A percentile compares a stretch with the other conserved stretches of the same genome.
Evolutionary conservation across 2,113 vertebrate genomes (phyloP).

Genomic region (Mugil cephalus): DNA sequence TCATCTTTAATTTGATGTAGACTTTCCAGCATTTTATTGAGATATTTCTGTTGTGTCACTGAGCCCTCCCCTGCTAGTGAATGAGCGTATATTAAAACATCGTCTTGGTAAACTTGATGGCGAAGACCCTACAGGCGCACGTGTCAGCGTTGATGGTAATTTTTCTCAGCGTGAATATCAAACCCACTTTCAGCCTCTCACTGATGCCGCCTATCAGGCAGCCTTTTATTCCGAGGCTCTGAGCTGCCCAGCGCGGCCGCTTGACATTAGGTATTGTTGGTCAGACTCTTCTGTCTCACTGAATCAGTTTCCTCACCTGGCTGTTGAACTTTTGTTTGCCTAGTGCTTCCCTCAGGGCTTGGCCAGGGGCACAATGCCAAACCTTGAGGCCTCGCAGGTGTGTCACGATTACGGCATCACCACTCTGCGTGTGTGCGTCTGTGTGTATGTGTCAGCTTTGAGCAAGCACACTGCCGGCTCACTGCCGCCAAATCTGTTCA

Average conservation of each 20-base stretch:
- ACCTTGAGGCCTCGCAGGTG: conserved; percentile 76
- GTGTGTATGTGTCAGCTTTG: conserved; percentile 71
- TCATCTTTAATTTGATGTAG: not conserved
- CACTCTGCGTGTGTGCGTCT: conserved; percentile 31
- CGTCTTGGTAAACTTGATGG: conserved; percentile 65
- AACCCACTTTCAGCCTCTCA: conserved; percentile 62
- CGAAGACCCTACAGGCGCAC: conserved; percentile 56
- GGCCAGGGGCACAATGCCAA: conserved; percentile 66
- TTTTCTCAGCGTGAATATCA: conserved; percentile 64
- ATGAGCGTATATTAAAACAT: not conserved
- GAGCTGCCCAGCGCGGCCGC: conserved; percentile 36
- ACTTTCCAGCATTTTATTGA: conserved; percentile 4
- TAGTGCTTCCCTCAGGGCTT: conserved; percentile 59
- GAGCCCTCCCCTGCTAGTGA: not conserved
- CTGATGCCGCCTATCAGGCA: conserved; percentile 45
- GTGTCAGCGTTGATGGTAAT: conserved; percentile 68
- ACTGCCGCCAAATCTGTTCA: conserved; percentile 79
- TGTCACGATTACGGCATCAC: conserved; percentile 74
- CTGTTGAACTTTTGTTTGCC: conserved; percentile 78
- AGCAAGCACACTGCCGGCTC: conserved; percentile 67
- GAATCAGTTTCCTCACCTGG: conserved; percentile 73
- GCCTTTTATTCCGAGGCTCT: conserved; percentile 51
- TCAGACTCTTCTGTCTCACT: conserved; percentile 46
- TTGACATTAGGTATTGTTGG: conserved; percentile 41
- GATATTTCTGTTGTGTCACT: conserved; percentile 16